Conservation (phyloP, 2,888 invertebrate genomes). For the Heterodera filipjevi region DNA sequence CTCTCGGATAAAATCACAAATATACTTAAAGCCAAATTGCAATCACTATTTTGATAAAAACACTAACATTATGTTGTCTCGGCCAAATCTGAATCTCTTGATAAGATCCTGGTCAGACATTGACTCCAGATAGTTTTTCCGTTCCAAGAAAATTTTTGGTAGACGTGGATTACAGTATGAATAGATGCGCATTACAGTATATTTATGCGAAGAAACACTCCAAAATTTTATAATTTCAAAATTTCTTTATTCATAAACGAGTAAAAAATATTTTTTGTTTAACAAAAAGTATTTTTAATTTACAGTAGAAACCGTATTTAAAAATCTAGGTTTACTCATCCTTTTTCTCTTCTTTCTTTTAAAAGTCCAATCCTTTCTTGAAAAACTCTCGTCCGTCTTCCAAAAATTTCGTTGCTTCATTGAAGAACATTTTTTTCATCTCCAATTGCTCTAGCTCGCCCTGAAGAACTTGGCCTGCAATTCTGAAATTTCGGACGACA, state of each 20-base stretch:
- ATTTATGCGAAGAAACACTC: no score
- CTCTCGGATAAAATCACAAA: conserved; percentile 2
- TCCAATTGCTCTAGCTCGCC: background rate
- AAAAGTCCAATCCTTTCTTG: no score
- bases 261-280: no score
- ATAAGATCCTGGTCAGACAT: background rate
- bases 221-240: no score
- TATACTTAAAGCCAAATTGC: conserved; percentile 1
- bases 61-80: background rate
- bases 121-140: background rate
- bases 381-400: background rate
- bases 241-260: no score
- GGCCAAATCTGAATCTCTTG: background rate
- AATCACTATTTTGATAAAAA: background rate
- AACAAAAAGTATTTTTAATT: no score
- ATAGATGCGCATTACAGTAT: no score
- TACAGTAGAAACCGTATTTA: no score
- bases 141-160: no score
- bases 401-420: background rate
- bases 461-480: background rate
- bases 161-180: no score
- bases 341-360: no score
- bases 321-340: no score
- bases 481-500: background rate
- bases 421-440: background rate